Conservation (phyloP, 2,113 vertebrate species). For the Cavia porcellus region DNA sequence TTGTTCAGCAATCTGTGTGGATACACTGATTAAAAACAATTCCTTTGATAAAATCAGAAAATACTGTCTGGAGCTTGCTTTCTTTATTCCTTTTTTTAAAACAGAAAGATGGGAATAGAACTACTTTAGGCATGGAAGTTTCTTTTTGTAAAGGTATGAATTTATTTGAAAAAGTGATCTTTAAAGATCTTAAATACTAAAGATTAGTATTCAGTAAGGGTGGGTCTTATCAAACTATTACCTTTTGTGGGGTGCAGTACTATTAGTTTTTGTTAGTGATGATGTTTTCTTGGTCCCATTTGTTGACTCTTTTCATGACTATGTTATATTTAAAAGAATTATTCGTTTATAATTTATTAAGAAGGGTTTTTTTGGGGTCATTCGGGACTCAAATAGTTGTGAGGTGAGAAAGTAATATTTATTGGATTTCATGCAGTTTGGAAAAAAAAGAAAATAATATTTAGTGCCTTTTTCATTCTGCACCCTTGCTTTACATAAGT, state of each 20-base stretch:
- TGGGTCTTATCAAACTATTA: neutral
- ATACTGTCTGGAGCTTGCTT: neutral
- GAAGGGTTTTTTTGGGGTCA: neutral
- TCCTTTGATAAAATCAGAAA: conserved; percentile 18
- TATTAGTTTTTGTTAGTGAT: conserved; percentile 1
- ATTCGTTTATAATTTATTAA: neutral
- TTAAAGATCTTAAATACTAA: neutral
- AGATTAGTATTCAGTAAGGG: neutral
- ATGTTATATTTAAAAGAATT: conserved; percentile 49
- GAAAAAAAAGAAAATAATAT: conserved; percentile 8
- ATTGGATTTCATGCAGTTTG: too few relatives aligned
- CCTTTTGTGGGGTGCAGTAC: neutral
- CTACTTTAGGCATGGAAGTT: conserved; percentile 1
- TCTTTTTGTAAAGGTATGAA: neutral
- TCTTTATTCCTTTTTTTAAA: neutral
- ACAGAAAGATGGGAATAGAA: neutral
- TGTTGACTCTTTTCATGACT: conserved; percentile 34
- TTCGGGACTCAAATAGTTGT: neutral
- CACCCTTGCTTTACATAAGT: neutral
- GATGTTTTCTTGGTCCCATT: conserved; percentile 15
- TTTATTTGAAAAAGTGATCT: conserved; percentile 24
- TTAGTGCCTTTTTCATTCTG: neutral
- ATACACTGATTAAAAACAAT: neutral
- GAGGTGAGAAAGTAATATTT: too few relatives aligned
- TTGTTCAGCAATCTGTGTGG: neutral